phyloP scores from a whole-genome alignment of 37 sponge, comb jelly and placozoan genomes.

The Eunapius fragilis region DNA sequence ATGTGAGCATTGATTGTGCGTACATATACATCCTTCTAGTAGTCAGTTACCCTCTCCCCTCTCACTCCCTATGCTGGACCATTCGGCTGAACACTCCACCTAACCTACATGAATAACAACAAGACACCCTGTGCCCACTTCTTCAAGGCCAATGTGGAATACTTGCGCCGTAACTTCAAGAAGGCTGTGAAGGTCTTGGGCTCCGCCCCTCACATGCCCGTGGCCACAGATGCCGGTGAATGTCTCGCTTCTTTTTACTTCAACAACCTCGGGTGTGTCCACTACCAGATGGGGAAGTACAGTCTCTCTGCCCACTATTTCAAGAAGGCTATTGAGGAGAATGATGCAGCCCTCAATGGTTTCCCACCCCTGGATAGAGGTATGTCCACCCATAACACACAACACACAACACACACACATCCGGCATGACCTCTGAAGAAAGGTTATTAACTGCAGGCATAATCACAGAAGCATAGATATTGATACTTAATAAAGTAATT shows the following conservation, averaged over 20 bases:
- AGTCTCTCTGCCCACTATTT: constrained; percentile 87
- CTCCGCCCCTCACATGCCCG: constrained; percentile 83
- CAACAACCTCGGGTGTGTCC: constrained; percentile 95
- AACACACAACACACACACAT: too few species aligned
- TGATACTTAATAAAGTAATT: too few species aligned
- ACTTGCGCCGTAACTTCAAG: constrained; percentile 66
- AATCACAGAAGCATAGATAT: too few species aligned
- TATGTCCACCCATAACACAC: too few species aligned
- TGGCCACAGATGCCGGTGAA: constrained; percentile 81
- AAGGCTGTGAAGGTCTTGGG: constrained; percentile 81
- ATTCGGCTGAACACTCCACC: too few species aligned
- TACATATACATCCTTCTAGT: too few species aligned
- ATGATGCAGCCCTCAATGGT: constrained; percentile 87
- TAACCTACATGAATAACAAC: not conserved
- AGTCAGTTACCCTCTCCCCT: too few species aligned
- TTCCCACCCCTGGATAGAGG: constrained; percentile 84
- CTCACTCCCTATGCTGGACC: too few species aligned
- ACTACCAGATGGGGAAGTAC: constrained; percentile 85
- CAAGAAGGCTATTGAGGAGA: constrained; percentile 93
- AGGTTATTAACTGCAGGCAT: too few species aligned
- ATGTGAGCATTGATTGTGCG: too few species aligned
- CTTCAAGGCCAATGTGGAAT: constrained; percentile 91
- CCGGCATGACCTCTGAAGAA: too few species aligned
- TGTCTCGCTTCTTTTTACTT: constrained; percentile 89
- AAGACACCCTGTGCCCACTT: constrained; percentile 81